These are phyloP conservation scores for Chauna torquata DNA, from an alignment of 2,113 vertebrate species.

Conservation along the genomic window DNA sequence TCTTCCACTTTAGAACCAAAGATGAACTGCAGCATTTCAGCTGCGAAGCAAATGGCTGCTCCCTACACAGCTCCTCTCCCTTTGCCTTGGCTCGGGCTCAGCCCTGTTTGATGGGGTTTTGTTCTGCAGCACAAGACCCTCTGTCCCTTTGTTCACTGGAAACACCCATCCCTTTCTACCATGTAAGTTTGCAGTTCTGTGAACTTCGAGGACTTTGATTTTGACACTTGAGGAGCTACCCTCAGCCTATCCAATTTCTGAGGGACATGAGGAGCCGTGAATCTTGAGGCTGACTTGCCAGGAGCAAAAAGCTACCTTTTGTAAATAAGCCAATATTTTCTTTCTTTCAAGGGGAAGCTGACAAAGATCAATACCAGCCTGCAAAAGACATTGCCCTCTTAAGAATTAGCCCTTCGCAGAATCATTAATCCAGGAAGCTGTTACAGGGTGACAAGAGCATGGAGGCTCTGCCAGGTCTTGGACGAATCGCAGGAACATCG, in stretches of 20 bases:
- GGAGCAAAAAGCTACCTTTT: constrained; percentile 64
- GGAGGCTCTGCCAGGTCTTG: constrained; percentile 53
- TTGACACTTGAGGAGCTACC: not conserved
- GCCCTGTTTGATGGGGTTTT: not conserved
- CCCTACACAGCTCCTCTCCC: not conserved
- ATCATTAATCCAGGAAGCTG: constrained; percentile 72
- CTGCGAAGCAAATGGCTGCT: rapidly evolving
- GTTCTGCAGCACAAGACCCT: not conserved
- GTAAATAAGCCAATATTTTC: constrained; percentile 77
- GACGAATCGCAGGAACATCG: constrained; percentile 1
- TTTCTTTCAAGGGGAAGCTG: constrained; percentile 71
- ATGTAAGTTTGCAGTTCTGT: not conserved
- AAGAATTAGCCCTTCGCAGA: constrained; percentile 73
- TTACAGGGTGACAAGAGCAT: constrained; percentile 59
- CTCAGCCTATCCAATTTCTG: constrained; percentile 14
- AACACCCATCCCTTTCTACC: not conserved
- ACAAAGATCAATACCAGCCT: constrained; percentile 75
- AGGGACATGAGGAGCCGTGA: constrained; percentile 8
- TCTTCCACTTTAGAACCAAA: not conserved
- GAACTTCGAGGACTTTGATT: not conserved
- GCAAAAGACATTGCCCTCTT: constrained; percentile 73
- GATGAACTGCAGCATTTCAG: not conserved
- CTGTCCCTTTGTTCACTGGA: rapidly evolving
- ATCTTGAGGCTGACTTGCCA: constrained; percentile 56
- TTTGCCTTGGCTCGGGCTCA: rapidly evolving